Conservation (phyloP, 2,113 vertebrate genomes). For the Crotalus horridus region DNA sequence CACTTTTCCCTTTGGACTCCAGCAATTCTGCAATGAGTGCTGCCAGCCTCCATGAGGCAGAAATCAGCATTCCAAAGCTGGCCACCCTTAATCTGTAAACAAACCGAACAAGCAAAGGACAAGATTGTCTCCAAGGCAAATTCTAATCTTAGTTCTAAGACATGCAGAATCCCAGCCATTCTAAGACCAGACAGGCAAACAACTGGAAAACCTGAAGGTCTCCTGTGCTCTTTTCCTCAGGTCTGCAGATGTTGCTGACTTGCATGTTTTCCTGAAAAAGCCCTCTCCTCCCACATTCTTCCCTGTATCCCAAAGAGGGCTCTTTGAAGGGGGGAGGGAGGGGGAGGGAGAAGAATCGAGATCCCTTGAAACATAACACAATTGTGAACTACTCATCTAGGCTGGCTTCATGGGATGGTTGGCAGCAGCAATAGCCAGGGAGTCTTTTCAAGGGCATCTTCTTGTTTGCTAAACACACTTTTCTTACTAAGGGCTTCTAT, state of each 20-base stretch:
- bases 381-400: neutral
- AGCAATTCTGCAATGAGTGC: neutral
- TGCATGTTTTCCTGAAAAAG: neutral
- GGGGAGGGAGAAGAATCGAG: neutral
- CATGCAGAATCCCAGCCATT: neutral
- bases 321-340: neutral
- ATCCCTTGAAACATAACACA: neutral
- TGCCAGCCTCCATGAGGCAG: neutral
- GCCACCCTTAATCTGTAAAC: neutral
- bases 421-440: neutral
- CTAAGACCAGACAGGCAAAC: neutral
- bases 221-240: neutral
- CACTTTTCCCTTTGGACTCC: neutral
- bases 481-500: neutral
- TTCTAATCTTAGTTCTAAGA: neutral
- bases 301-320: neutral
- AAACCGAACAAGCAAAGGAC: neutral
- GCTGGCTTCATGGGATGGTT: neutral
- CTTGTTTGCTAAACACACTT: neutral
- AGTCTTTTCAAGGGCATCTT: neutral
- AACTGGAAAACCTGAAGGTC: neutral
- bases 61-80: neutral
- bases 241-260: neutral
- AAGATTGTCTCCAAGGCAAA: neutral
- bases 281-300: neutral